Percentiles rank a stretch among this genome's conserved stretches.
Evolutionary conservation across 2,113 vertebrate species (phyloP).

Genomic region (Mastomys natalensis): DNA sequence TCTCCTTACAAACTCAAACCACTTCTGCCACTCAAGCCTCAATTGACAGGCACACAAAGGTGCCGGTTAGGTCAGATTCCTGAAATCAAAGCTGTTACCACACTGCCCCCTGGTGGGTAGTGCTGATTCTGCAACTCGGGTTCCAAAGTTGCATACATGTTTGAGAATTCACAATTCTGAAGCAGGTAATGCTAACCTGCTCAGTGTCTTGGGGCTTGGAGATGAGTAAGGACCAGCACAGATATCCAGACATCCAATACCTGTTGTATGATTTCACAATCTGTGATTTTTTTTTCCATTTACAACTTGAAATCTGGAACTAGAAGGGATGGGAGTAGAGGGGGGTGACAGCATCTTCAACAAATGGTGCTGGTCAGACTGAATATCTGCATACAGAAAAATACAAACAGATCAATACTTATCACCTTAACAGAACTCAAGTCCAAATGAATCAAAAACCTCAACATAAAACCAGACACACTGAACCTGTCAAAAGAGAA

Average conservation of each 20-base stretch:
- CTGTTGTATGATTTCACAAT: not conserved
- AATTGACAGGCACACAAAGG: not conserved
- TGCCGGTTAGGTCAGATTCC: fast-evolving
- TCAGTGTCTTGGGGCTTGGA: not conserved
- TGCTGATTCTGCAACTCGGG: not conserved
- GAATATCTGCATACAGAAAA: not conserved
- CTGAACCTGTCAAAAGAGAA: not conserved
- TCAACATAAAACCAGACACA: not conserved
- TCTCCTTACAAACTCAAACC: not conserved
- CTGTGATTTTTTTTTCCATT: not conserved
- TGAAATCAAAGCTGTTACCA: slow-evolving; percentile 15
- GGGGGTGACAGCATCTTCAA: not conserved
- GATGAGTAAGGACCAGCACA: not conserved
- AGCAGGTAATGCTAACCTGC: not conserved
- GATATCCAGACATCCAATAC: not conserved
- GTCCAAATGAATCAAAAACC: not conserved
- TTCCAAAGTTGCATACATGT: not conserved
- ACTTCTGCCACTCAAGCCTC: not conserved
- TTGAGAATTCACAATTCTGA: not conserved
- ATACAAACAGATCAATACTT: not conserved
- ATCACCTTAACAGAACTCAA: not conserved
- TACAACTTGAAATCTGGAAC: not conserved
- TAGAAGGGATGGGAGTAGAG: not conserved
- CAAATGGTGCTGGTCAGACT: not conserved
- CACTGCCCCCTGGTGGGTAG: slow-evolving; percentile 74